A percentile compares a stretch with the other conserved stretches of the same genome.
Conservation (phyloP, 2,888 invertebrate genomes). For the Orthosia incerta region DNA sequence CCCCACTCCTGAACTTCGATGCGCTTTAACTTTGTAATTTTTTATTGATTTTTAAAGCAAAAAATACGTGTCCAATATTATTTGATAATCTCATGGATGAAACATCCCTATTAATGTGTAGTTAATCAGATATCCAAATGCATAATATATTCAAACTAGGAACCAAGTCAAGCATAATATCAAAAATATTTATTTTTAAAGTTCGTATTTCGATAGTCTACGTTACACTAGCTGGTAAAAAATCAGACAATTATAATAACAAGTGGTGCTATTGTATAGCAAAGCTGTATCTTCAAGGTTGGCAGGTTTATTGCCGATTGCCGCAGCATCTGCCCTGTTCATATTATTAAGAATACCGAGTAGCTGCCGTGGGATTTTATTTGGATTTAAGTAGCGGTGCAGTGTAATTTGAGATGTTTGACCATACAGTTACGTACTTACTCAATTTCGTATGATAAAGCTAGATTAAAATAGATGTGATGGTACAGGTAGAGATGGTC, state of each 20-base stretch:
- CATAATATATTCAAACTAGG: neutral
- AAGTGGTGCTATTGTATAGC: constrained; percentile 46
- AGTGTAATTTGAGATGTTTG: neutral
- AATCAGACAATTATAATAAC: constrained; percentile 52
- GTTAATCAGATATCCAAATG: no score
- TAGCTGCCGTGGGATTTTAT: constrained; percentile 31
- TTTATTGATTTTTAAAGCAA: no score
- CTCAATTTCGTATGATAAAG: neutral
- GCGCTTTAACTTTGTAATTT: no score
- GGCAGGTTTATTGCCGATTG: constrained; percentile 51
- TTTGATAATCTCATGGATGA: no score
- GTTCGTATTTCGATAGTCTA: constrained; percentile 5
- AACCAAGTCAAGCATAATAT: neutral
- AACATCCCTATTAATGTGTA: no score
- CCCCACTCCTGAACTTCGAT: no score
- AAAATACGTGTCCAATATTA: no score
- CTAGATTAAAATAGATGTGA: neutral
- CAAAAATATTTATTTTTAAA: constrained; percentile 17
- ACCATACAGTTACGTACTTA: neutral
- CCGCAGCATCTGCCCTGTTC: constrained; percentile 51
- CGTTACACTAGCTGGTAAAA: constrained; percentile 49
- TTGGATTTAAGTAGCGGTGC: neutral
- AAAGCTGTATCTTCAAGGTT: constrained; percentile 63
- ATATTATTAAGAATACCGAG: constrained; percentile 23
- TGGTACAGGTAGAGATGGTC: no score